These are phyloP conservation scores for Microcebus murinus DNA, from an alignment of 2,113 vertebrate species.

Conservation along the genomic window DNA sequence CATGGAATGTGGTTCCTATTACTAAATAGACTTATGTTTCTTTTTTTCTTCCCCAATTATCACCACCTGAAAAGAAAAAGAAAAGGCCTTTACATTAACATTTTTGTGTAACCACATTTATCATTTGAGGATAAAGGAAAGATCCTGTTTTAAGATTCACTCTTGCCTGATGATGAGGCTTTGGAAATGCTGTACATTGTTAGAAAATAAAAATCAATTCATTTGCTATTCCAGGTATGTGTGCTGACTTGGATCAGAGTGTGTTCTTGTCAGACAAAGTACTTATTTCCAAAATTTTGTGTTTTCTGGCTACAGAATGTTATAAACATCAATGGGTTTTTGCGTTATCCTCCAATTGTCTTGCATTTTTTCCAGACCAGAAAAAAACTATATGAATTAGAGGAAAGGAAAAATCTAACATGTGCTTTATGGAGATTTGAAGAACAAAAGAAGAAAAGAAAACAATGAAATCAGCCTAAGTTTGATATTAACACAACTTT, in stretches of 20 bases:
- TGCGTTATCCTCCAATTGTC: not conserved
- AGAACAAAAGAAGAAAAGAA: slow-evolving; percentile 29
- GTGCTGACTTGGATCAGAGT: not conserved
- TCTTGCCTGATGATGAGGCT: not conserved
- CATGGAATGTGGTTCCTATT: slow-evolving; percentile 49
- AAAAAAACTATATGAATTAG: not conserved
- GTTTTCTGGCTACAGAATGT: not conserved
- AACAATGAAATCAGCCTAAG: not conserved
- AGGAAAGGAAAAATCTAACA: not conserved
- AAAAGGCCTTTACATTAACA: slow-evolving; percentile 43
- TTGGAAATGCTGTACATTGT: not conserved
- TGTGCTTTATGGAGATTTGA: not conserved
- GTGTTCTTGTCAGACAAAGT: not conserved
- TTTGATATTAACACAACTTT: slow-evolving; percentile 24
- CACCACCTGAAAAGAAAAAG: slow-evolving; percentile 46
- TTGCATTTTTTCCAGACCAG: not conserved
- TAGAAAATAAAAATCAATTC: slow-evolving; percentile 27
- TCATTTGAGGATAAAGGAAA: slow-evolving; percentile 40
- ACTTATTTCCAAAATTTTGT: not conserved
- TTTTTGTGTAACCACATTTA: slow-evolving; percentile 31
- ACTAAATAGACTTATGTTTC: slow-evolving; percentile 55
- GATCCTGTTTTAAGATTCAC: not conserved
- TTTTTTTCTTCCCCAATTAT: slow-evolving; percentile 52
- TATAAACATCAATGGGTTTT: not conserved
- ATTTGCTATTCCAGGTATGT: not conserved